A percentile compares a stretch with the other conserved stretches of the same genome.
Conservation (phyloP, 2,797 vertebrate genomes). For the Erethizon dorsatum region DNA sequence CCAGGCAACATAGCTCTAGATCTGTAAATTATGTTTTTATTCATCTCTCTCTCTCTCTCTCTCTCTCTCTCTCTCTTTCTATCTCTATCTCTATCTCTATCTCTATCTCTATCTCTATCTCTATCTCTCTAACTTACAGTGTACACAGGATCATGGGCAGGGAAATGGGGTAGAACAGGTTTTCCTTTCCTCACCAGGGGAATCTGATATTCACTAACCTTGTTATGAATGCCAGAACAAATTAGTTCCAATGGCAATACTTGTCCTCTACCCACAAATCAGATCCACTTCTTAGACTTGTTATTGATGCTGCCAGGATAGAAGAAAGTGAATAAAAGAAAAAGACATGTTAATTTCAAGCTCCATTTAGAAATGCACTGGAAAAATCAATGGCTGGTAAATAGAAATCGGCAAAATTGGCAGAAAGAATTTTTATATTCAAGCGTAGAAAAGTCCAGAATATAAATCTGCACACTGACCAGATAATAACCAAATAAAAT, state of each 20-base stretch:
- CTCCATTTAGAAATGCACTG: conserved; percentile 82
- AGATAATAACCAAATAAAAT: conserved; percentile 82
- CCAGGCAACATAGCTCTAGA: background rate
- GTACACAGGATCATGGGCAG: background rate
- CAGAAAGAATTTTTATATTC: conserved; percentile 81
- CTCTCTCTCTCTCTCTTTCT: background rate
- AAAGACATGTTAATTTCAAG: conserved; percentile 81
- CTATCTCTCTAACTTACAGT: background rate
- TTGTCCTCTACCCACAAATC: background rate
- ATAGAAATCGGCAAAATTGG: conserved; percentile 85
- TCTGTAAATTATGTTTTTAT: conserved; percentile 13
- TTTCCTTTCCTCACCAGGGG: conserved; percentile 54
- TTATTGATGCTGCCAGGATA: conserved; percentile 74
- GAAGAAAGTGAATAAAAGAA: conserved; percentile 80
- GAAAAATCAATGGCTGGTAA: conserved; percentile 82
- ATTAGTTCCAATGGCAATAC: conserved; percentile 50
- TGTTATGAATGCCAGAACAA: conserved; percentile 49
- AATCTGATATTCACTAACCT: conserved; percentile 61
- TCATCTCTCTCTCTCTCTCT: background rate
- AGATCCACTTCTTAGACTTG: conserved; percentile 12
- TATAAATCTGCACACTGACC: conserved; percentile 78
- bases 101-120: background rate
- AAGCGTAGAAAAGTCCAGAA: conserved; percentile 45
- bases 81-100: background rate
- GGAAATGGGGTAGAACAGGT: background rate